phyloP scores from a whole-genome alignment of 2,113 vertebrate species.

The Pipra filicauda region DNA sequence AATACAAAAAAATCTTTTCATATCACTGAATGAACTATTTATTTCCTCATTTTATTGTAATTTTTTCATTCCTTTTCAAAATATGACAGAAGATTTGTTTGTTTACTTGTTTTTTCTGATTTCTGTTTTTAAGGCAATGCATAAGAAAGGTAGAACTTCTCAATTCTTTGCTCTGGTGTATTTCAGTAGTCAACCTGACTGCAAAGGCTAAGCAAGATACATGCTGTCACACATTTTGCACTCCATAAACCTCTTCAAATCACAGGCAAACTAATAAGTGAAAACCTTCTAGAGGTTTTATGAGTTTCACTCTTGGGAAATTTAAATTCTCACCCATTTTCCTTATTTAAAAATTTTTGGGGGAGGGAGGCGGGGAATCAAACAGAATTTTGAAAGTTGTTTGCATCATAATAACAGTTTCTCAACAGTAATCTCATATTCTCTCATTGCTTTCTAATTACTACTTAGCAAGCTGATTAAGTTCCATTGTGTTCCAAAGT shows the following conservation, averaged over 20 bases:
- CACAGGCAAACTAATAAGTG: neutral
- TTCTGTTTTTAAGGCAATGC: neutral
- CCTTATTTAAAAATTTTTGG: neutral
- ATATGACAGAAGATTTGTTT: neutral
- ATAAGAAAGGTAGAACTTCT: neutral
- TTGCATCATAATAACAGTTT: constrained; percentile 70
- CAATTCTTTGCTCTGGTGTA: neutral
- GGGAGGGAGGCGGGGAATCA: neutral
- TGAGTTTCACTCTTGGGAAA: neutral
- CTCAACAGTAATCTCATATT: constrained; percentile 69
- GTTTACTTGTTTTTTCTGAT: neutral
- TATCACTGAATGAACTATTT: neutral
- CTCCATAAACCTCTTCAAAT: neutral
- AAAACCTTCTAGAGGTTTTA: neutral
- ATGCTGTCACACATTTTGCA: neutral
- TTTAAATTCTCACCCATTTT: neutral
- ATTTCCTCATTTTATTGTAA: neutral
- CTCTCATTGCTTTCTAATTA: constrained; percentile 78
- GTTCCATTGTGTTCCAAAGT: constrained; percentile 78
- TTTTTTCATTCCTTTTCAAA: neutral
- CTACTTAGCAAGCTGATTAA: constrained; percentile 80
- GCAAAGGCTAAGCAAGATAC: neutral
- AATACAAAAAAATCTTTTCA: neutral
- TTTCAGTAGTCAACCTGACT: neutral
- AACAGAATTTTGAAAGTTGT: constrained; percentile 63